Percentiles rank a stretch among this genome's conserved stretches.
Conservation (phyloP, 2,797 vertebrate species). For the Pseudomugil tenellus region DNA sequence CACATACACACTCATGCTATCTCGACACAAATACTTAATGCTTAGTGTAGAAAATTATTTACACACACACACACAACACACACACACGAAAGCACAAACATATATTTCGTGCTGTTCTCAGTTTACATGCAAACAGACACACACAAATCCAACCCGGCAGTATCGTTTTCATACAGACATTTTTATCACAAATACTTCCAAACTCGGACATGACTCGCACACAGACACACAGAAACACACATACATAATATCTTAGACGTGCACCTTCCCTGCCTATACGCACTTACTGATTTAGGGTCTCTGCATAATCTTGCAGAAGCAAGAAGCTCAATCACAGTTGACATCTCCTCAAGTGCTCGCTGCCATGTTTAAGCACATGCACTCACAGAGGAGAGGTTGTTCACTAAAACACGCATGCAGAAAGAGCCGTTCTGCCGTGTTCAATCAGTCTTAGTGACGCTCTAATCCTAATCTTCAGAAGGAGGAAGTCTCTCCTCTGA, state of each 20-base stretch:
- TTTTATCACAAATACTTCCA: background rate
- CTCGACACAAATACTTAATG: slow-evolving; percentile 49
- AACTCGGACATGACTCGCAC: background rate
- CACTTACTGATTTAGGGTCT: slow-evolving; percentile 26
- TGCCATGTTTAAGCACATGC: slow-evolving; percentile 6
- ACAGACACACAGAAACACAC: slow-evolving; percentile 2
- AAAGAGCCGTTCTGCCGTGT: slow-evolving; percentile 56
- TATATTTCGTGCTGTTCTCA: slow-evolving; percentile 22
- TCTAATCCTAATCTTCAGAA: slow-evolving; percentile 77
- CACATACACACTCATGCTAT: slow-evolving; percentile 28
- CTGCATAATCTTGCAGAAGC: slow-evolving; percentile 29
- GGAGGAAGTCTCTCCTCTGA: slow-evolving; percentile 62
- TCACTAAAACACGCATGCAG: slow-evolving; percentile 32
- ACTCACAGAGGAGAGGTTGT: background rate
- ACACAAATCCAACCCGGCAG: background rate
- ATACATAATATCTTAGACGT: slow-evolving; percentile 11
- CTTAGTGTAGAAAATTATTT: slow-evolving; percentile 50
- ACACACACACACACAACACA: slow-evolving; percentile 51
- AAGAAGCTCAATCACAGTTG: slow-evolving; percentile 25
- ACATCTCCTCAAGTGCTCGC: slow-evolving; percentile 26
- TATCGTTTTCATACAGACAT: slow-evolving; percentile 4
- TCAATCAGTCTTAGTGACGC: slow-evolving; percentile 75
- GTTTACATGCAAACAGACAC: background rate
- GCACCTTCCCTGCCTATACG: slow-evolving; percentile 9
- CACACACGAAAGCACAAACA: slow-evolving; percentile 38